Conservation (phyloP, 2,797 vertebrate genomes). For the Cynodonichthys magdalenae region DNA sequence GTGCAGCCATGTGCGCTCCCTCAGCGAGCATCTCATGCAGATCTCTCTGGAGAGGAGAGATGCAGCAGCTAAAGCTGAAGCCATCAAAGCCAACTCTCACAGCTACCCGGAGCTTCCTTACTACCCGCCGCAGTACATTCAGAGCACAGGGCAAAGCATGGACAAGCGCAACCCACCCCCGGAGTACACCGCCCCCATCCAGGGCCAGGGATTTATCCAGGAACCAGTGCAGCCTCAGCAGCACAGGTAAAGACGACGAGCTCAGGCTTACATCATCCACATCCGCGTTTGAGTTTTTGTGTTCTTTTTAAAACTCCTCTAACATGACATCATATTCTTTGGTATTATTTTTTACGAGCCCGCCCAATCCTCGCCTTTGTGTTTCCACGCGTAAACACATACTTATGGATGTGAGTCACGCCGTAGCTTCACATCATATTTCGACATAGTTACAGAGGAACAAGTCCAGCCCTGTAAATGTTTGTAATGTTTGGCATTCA, state of each 20-base stretch:
- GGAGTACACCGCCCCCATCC: conserved; percentile 84
- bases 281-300: conserved; percentile 13
- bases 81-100: conserved; percentile 86
- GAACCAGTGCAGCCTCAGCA: conserved; percentile 71
- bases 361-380: conserved; percentile 46
- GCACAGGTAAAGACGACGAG: conserved; percentile 73
- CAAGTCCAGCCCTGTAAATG: conserved; percentile 55
- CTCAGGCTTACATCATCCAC: not conserved
- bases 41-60: conserved; percentile 90
- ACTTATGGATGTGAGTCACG: conserved; percentile 58
- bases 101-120: conserved; percentile 93
- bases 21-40: conserved; percentile 92
- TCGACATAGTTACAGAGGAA: conserved; percentile 48
- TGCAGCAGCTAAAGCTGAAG: conserved; percentile 70
- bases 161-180: conserved; percentile 83
- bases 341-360: conserved; percentile 30
- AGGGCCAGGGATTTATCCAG: conserved; percentile 77
- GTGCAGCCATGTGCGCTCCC: conserved; percentile 88
- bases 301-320: conserved; percentile 4
- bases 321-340: conserved; percentile 47
- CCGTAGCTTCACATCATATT: conserved; percentile 34
- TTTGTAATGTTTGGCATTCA: conserved; percentile 61
- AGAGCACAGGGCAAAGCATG: conserved; percentile 56
- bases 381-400: conserved; percentile 72
- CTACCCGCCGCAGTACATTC: conserved; percentile 64